Evolutionary conservation across 2,888 invertebrate species (phyloP).

Genomic region (Yponomeuta plumbellus): DNA sequence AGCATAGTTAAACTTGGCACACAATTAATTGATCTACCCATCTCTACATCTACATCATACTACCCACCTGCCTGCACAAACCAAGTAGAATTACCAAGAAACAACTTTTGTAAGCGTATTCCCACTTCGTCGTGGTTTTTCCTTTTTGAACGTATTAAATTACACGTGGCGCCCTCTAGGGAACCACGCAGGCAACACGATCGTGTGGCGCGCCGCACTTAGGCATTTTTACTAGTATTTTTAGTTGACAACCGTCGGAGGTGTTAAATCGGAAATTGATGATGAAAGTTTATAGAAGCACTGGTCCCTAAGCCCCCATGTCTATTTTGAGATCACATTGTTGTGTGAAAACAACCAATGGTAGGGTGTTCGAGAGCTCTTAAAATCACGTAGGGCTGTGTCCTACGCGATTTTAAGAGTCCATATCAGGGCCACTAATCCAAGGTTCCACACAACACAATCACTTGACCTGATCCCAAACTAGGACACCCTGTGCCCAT

Average conservation of each 20-base stretch:
- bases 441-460: no score
- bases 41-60: no score
- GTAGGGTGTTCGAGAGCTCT: no score
- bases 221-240: not conserved
- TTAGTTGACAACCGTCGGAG: not conserved
- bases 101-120: not conserved
- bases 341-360: not conserved
- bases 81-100: not conserved
- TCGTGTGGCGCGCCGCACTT: not conserved
- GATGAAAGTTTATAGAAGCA: not conserved
- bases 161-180: not conserved
- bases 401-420: no score
- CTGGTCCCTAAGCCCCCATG: not conserved
- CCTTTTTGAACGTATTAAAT: not conserved
- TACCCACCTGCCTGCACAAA: not conserved
- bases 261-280: not conserved
- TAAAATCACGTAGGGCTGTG: no score
- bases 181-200: not conserved
- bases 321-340: not conserved
- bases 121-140: not conserved
- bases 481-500: no score
- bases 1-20: no score
- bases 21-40: no score
- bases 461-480: no score
- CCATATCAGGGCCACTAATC: no score